Evolutionary conservation across 2,888 invertebrate species (phyloP).

Genomic region (Brachyptera risi): DNA sequence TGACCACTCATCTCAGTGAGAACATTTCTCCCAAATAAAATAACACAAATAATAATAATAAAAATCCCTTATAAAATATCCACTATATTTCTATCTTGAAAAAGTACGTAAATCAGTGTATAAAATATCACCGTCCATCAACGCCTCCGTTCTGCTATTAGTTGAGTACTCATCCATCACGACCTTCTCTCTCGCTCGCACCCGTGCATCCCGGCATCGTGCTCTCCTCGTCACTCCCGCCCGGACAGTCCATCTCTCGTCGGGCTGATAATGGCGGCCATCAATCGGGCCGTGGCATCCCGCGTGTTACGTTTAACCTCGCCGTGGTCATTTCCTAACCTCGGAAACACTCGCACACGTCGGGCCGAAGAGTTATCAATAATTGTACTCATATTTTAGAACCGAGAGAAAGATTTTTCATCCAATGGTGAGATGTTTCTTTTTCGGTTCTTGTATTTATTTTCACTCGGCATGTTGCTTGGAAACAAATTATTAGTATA

Average conservation of each 20-base stretch:
- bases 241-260: constrained; percentile 30
- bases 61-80: background rate
- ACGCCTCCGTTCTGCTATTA: constrained; percentile 1
- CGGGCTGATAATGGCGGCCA: constrained; percentile 30
- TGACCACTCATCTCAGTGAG: too few species aligned
- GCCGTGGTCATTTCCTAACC: background rate
- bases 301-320: constrained; percentile 9
- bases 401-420: constrained; percentile 23
- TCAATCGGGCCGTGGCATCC: constrained; percentile 27
- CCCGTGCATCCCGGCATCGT: background rate
- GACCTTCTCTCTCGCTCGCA: too few species aligned
- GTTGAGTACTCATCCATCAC: constrained; percentile 1
- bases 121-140: constrained; percentile 1
- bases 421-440: background rate
- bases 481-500: too few species aligned
- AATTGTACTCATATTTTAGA: constrained; percentile 28
- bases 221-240: constrained; percentile 4
- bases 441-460: constrained; percentile 9
- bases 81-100: background rate
- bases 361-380: constrained; percentile 29
- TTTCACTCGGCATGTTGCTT: background rate
- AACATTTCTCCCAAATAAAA: too few species aligned
- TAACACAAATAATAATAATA: too few species aligned
- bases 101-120: background rate
- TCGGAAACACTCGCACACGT: constrained; percentile 16